phyloP scores from a whole-genome alignment of 2,797 vertebrate species.

The Pangasius djambal region DNA sequence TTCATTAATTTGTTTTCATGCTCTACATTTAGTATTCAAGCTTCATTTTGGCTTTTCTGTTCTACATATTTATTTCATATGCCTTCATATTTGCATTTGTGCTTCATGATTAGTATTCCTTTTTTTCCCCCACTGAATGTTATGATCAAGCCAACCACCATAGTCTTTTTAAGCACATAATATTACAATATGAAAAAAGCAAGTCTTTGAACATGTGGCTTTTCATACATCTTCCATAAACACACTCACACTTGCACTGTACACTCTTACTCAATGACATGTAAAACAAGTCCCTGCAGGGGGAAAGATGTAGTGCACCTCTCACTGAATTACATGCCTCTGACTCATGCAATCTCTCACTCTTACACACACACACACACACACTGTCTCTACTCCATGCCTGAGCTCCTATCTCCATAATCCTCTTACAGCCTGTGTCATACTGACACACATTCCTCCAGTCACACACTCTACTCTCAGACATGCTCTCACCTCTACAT shows the following conservation, averaged over 20 bases:
- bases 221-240: constrained; percentile 20
- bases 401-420: constrained; percentile 69
- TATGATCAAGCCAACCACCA: not conserved
- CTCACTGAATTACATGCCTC: constrained; percentile 47
- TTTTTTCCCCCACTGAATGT: not conserved
- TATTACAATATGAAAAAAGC: constrained; percentile 17
- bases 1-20: constrained; percentile 43
- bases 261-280: constrained; percentile 51
- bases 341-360: constrained; percentile 53
- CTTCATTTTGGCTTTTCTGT: constrained; percentile 11
- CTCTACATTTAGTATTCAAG: constrained; percentile 41
- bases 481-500: constrained; percentile 56
- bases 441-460: constrained; percentile 67
- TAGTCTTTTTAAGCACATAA: constrained; percentile 2
- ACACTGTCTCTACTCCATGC: constrained; percentile 57
- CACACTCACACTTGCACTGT: constrained; percentile 27
- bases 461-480: constrained; percentile 30
- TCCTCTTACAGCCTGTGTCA: constrained; percentile 71
- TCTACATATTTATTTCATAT: constrained; percentile 19
- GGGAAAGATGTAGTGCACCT: constrained; percentile 53
- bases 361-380: constrained; percentile 44
- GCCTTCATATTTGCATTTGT: constrained; percentile 30
- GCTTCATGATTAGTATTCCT: constrained; percentile 5
- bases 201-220: constrained; percentile 13
- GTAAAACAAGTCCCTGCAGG: constrained; percentile 55